Base-by-base conservation (phyloP, 37 sponge, comb jelly and placozoan genomes). In the Agelas oroides region DNA sequence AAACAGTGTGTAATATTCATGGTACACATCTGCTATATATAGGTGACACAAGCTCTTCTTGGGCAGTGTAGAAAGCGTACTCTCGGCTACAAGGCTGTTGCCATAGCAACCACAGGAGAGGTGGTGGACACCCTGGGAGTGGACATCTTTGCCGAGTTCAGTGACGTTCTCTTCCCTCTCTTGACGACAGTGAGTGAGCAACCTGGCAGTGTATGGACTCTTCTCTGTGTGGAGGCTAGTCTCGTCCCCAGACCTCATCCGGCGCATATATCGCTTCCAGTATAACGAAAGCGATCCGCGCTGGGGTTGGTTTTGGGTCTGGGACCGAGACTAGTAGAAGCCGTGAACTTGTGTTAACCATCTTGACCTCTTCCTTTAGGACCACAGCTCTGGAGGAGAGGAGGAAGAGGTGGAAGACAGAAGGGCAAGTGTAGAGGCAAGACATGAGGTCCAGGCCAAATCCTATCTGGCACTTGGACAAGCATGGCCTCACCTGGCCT, bases 1-100 rank as follows among this genome's bases (percentile, higher is more conserved):
- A n/a, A n/a, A n/a, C n/a, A n/a, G n/a, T n/a, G n/a, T n/a, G n/a
- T n/a, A n/a, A n/a, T n/a, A n/a, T n/a, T n/a, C n/a, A n/a, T n/a
- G n/a, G n/a, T n/a, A n/a, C n/a, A n/a, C n/a, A n/a, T n/a, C n/a
- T n/a, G n/a, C n/a, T n/a, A n/a, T n/a, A n/a, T n/a, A 8, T 40
- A 91, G 91, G 57, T 92, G 14, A 13, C 54, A 0, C 24, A 71
- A 11, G 59, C 53, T 30, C 2, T 92, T 6, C 39, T 92, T 16
- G 30, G 53, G 25, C 88, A 92, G 75, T 92, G 92, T 37, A 87
- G 73, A 75, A 87, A 84, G 39, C 64, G 66, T 25, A 31, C 81
- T 12, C 64, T 55, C 6, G 8, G 54, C 18, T 88, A 86, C 59
- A 76, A 53, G 61, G 34, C 38, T 2, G 67, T 53, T 76, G 86